Conservation (phyloP, 2,797 vertebrate species). For the Cirrhinus mrigala region DNA sequence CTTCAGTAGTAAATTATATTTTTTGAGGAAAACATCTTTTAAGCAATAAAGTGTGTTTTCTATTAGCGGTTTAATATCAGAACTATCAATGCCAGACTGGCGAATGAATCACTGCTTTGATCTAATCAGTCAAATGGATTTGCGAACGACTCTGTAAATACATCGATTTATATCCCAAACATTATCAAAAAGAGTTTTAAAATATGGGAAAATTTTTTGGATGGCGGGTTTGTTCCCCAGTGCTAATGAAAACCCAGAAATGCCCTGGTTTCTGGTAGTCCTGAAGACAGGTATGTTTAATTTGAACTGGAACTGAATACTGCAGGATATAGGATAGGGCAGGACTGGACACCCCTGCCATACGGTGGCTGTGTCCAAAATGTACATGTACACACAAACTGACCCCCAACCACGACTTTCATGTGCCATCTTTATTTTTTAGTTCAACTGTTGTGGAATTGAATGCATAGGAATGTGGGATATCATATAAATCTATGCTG, state of each 20-base stretch:
- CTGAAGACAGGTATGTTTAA: background rate
- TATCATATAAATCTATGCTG: background rate
- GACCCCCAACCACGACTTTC: background rate
- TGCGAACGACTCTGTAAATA: too few relatives aligned
- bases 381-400: background rate
- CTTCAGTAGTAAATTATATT: too few relatives aligned
- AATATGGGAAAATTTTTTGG: background rate
- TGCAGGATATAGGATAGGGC: background rate
- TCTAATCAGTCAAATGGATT: background rate
- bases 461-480: too few relatives aligned
- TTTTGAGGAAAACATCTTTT: too few relatives aligned
- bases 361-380: background rate
- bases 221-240: background rate
- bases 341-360: background rate
- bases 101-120: background rate
- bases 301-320: background rate
- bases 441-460: background rate
- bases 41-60: background rate
- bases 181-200: background rate
- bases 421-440: background rate
- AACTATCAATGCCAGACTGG: background rate
- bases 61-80: background rate
- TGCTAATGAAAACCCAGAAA: background rate
- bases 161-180: too few relatives aligned
- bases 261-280: background rate